A percentile compares a stretch with the other conserved stretches of the same genome.
Evolutionary conservation across 2,113 vertebrate species (phyloP).

Genomic region (Seriola dumerili): DNA sequence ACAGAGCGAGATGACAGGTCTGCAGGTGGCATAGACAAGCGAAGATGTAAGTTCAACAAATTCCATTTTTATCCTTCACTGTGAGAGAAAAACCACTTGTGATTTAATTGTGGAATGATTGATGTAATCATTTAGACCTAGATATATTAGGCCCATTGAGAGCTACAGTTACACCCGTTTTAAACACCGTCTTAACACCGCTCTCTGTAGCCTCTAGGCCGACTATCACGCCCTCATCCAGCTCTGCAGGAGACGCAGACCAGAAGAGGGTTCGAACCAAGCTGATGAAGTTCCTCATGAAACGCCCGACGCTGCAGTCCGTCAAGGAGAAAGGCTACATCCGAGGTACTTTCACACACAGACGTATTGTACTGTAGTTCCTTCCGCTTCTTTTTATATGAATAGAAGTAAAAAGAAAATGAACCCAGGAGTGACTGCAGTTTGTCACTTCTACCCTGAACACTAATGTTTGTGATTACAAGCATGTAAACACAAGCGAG

Average conservation of each 20-base stretch:
- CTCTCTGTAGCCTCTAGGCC: conserved; percentile 52
- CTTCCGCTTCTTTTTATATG: neutral
- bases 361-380: rapidly evolving
- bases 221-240: conserved; percentile 23
- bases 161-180: neutral
- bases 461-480: too few species aligned
- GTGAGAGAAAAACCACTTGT: neutral
- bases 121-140: neutral
- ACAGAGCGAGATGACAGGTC: conserved; percentile 80
- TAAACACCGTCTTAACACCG: neutral
- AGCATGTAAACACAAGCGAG: too few species aligned
- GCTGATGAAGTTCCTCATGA: conserved; percentile 91
- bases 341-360: conserved; percentile 84
- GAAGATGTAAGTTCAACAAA: conserved; percentile 71
- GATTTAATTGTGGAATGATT: neutral
- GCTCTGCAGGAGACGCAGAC: conserved; percentile 81
- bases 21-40: conserved; percentile 63
- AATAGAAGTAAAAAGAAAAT: conserved; percentile 2
- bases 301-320: conserved; percentile 90
- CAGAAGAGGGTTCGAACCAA: conserved; percentile 88
- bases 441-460: too few species aligned
- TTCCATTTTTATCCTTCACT: neutral
- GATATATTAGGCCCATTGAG: neutral
- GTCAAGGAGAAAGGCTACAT: conserved; percentile 94
- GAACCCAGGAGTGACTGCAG: too few species aligned